phyloP scores from a whole-genome alignment of 2,797 vertebrate genomes.

The Meda fulgida region DNA sequence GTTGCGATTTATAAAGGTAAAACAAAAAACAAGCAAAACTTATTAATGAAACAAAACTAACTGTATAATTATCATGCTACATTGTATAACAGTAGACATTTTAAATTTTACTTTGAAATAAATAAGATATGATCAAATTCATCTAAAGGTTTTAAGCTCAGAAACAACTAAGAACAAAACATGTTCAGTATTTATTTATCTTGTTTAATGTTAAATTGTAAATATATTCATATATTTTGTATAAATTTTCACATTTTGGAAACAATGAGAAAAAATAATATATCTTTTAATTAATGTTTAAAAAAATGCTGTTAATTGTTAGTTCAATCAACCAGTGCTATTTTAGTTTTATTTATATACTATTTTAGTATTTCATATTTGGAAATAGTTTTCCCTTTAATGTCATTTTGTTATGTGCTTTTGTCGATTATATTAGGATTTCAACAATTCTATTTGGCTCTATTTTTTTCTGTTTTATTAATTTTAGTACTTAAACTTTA shows the following conservation, averaged over 20 bases:
- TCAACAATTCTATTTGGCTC: neutral
- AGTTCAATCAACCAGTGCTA: neutral
- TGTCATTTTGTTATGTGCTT: neutral
- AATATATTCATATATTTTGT: too few species aligned
- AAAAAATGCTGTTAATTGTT: neutral
- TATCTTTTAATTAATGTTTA: neutral
- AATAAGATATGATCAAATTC: neutral
- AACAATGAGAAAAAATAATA: neutral
- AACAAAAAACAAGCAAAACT: neutral
- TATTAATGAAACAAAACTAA: neutral
- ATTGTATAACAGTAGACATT: neutral
- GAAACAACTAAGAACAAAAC: neutral
- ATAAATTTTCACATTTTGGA: neutral
- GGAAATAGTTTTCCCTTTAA: neutral
- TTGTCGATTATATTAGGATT: neutral
- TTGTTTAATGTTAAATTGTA: neutral
- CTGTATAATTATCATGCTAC: neutral
- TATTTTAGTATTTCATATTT: neutral
- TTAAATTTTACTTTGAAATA: neutral
- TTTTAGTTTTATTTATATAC: neutral
- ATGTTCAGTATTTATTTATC: neutral
- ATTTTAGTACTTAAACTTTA: neutral
- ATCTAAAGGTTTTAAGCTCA: neutral
- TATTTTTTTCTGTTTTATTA: neutral
- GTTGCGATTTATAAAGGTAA: neutral